Base-by-base conservation (phyloP, 2,888 invertebrate species). In the Perithous albicinctus region DNA sequence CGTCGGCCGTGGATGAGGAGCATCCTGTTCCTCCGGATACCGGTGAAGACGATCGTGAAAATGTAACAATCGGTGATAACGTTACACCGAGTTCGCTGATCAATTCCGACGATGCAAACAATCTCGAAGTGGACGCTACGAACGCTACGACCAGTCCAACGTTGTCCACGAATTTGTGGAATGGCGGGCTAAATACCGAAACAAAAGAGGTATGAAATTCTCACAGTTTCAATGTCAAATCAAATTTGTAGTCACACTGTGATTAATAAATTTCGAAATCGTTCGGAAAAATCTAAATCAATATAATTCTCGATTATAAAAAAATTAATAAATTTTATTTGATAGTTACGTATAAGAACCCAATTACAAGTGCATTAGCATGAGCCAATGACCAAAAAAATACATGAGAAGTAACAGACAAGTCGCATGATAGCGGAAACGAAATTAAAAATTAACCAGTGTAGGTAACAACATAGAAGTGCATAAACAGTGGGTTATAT, bases 1-100 rank as follows among this genome's bases (percentile, higher is more conserved):
- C 96, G 18, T 96, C 94, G 41, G 94, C 95, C 54, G 94, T 95
- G 35, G 94, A 95, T 56, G 95, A 95, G 83, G 94, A 94, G 35
- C 93, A 94, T 92, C 94, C 15, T 84, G 93, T 92, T 75, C 93
- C 93, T 66, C 32, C 51, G 8, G 91, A 93, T 4, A 87, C 91
- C 0, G 93, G 93, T 59, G 92, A 93, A 69, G 93, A 92, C 20
- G 90, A 89, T 12, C 90, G 90, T 63, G 89, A 92, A 12, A 93
- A 93, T 70, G 41, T 61, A 41, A 91, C 89, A 5, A 82, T 91
- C 8, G 88, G 88, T 43, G 90, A 92, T 38, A 91, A 91, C 29
- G 92, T 92, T 54, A 87, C 89, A 2, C 93, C 94, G 87, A 92
- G 93, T 18, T 93, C 94, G 1, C 93, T 94, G 81, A 89, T 93